These are phyloP conservation scores for Eupelmus urozonus DNA, from an alignment of 2,888 invertebrate species.

Conservation along the genomic window DNA sequence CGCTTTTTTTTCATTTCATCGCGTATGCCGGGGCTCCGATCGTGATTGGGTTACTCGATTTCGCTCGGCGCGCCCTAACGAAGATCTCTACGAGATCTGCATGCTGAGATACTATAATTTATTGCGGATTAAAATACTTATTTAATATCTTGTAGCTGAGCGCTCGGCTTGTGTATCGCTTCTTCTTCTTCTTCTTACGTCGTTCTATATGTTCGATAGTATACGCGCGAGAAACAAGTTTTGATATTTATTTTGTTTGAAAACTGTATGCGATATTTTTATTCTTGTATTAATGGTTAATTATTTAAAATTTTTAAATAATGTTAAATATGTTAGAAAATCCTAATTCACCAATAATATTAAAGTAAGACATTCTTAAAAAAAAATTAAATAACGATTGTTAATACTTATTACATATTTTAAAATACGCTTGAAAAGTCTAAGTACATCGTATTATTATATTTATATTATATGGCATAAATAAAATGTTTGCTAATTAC, in stretches of 20 bases:
- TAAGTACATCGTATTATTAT: too few relatives aligned
- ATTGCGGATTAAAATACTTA: constrained; percentile 51
- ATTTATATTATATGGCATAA: neutral
- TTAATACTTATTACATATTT: too few relatives aligned
- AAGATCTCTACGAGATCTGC: constrained; percentile 27
- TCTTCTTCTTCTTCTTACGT: constrained; percentile 38
- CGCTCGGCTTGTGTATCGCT: constrained; percentile 20
- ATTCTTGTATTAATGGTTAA: constrained; percentile 3
- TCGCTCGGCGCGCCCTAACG: neutral
- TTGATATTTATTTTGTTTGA: constrained; percentile 19
- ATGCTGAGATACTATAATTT: constrained; percentile 45
- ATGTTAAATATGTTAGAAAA: too few relatives aligned
- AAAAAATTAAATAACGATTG: neutral
- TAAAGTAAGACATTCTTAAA: neutral
- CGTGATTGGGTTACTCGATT: constrained; percentile 64
- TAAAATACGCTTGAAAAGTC: too few relatives aligned
- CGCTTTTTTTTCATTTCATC: constrained; percentile 25
- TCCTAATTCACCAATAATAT: neutral
- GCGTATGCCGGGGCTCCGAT: constrained; percentile 54
- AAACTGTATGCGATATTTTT: too few relatives aligned
- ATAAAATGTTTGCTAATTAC: constrained; percentile 9
- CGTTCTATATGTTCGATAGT: constrained; percentile 15
- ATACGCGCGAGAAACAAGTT: constrained; percentile 22
- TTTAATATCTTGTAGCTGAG: constrained; percentile 50
- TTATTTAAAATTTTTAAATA: neutral